Evolutionary conservation across 2,797 vertebrate species (phyloP), one percentile per base, ranked within the genome.

Genomic region (Coregonus sp.): DNA sequence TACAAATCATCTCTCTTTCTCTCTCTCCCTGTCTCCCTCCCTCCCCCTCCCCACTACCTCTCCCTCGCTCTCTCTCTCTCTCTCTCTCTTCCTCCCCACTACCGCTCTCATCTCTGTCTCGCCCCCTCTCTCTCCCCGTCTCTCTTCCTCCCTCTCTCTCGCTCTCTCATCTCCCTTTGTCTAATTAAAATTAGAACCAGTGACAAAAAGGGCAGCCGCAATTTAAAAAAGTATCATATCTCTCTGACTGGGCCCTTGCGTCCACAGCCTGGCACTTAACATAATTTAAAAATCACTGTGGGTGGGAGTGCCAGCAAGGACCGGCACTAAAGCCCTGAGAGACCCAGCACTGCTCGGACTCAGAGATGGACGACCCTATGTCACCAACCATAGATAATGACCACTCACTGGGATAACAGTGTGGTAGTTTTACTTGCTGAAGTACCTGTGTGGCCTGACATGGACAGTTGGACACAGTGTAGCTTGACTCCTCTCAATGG

Each of bases 191-290:
- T 15, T 88, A 80, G 79, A 85, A 78, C 76, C 82, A 35, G 80
- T 70, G 78, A 83, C 82, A 80, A 75, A 85, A 76, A 82, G 73
- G 61, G 78, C 18, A 59, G 86, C 78, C n/a, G 84, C 81, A 78
- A 86, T 90, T 88, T 87, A 88, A 89, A 90, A 91, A 78, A 25
- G 72, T 82, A 86, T 87, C 89, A 87, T 20, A 72, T 89, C 82
- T 81, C 79, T 83, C 81, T 84, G 84, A 75, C 67, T 50, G 88
- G 75, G 78, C 77, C 72, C 71, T 80, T 79, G 82, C 85, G 86
- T 85, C 83, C 73, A 75, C 76, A 83, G 69, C 68, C 74, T 11
- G 80, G 82, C 86, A 85, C 87, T 88, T 84, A 80, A 11, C 29
- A 35, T 84, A 85, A 88, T 88, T 87, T 77, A 75, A 89, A 78